phyloP scores from a whole-genome alignment of 2,113 vertebrate genomes.

The Elgaria multicarinata region DNA sequence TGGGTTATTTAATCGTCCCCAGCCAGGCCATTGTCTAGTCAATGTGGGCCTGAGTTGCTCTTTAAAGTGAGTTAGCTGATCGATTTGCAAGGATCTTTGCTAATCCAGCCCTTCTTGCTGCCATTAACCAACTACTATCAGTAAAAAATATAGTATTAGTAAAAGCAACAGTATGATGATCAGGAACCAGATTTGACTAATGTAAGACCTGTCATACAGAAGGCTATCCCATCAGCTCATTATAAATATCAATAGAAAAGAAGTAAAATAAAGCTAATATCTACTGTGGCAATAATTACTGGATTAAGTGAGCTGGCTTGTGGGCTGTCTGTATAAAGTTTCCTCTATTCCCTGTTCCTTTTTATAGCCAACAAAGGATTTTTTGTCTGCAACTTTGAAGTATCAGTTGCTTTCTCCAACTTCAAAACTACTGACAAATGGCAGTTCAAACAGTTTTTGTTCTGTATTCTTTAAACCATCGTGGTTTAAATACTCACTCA shows the following conservation, averaged over 20 bases:
- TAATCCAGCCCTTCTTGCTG: not conserved
- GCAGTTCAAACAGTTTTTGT: constrained; percentile 1
- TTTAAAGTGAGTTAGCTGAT: not conserved
- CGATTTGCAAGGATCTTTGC: not conserved
- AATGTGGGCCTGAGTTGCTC: not conserved
- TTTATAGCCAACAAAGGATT: constrained; percentile 22
- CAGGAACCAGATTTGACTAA: not conserved
- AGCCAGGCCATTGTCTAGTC: not conserved
- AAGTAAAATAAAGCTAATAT: constrained; percentile 17
- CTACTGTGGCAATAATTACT: not conserved
- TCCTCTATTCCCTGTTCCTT: not conserved
- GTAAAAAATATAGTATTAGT: not conserved
- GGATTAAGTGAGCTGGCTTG: not conserved
- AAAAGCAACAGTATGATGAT: not conserved
- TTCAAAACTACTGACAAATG: not conserved
- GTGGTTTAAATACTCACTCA: not conserved
- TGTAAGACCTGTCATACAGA: not conserved
- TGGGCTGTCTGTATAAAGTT: not conserved
- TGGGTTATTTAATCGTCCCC: not conserved
- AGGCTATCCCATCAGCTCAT: not conserved
- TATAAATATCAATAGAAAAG: not conserved
- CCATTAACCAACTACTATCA: not conserved
- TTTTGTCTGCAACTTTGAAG: constrained; percentile 10
- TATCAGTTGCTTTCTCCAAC: not conserved
- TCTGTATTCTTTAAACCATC: not conserved